A percentile compares a stretch with the other conserved stretches of the same genome.
Conservation (phyloP, 2,888 invertebrate genomes). For the Ectobius pallidus region DNA sequence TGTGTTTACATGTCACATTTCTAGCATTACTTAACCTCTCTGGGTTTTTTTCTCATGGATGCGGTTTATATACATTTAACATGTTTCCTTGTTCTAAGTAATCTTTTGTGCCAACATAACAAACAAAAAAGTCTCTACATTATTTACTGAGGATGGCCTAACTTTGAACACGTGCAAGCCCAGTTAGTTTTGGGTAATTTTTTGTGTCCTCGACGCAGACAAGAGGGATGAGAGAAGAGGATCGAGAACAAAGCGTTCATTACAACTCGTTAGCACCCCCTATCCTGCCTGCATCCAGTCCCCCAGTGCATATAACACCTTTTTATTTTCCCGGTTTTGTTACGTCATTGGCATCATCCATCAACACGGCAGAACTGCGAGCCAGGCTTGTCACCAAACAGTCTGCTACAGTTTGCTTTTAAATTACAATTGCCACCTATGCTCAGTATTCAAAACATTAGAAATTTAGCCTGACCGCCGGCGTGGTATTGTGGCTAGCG, state of each 20-base stretch:
- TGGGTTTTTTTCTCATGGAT: too few relatives aligned
- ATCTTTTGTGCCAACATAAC: constrained; percentile 6
- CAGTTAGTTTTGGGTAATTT: not conserved
- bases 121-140: not conserved
- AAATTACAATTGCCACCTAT: too few relatives aligned
- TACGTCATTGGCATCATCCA: constrained; percentile 14
- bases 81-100: constrained; percentile 9
- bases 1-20: too few relatives aligned
- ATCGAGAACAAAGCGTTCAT: constrained; percentile 4
- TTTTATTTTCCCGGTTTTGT: not conserved
- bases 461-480: too few relatives aligned
- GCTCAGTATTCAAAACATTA: too few relatives aligned
- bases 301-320: constrained; percentile 13
- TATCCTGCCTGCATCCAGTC: not conserved
- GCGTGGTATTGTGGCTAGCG: too few relatives aligned
- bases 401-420: too few relatives aligned
- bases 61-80: not conserved
- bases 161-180: not conserved
- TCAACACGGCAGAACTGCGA: too few relatives aligned
- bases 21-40: too few relatives aligned
- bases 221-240: not conserved
- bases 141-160: not conserved
- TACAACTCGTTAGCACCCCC: constrained; percentile 24
- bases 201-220: not conserved
- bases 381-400: too few relatives aligned